Base-by-base conservation (phyloP, 1,140 invertebrate species). In the Euura lappo region DNA sequence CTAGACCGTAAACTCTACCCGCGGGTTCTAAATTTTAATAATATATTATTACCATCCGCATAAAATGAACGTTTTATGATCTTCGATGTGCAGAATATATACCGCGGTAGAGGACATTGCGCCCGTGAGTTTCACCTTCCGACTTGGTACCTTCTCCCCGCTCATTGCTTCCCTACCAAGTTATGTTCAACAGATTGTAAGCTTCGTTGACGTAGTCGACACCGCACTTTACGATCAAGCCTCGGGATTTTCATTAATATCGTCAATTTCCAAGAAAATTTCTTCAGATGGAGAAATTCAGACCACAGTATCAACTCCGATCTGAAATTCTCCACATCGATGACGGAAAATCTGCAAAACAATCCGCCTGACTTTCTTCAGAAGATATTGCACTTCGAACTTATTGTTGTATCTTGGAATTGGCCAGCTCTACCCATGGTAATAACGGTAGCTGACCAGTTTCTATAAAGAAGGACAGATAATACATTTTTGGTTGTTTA, bases 31-130 rank as follows among this genome's bases (percentile, higher is more conserved):
- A 60, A 60, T 60, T 60, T 60, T 60, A 60, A 60, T 60, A 60
- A 60, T 60, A 60, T 60, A 60, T 60, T 60, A 60, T 60, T 60
- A 60, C 51, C 13, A 60, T 60, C 13, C 51, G 51, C 51, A 60
- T 60, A 60, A 60, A 60, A 60, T n/a, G 51, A 60, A 60, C 8
- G 13, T 60, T 60, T 60, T 60, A 60, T 60, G 51, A n/a, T 28
- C 28, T 28, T 28, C 28, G 28, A 28, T 28, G 28, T 28, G 28
- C 28, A 1, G 28, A 28, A 28, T 28, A 28, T n/a, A 60, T n/a
- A 60, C 51, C 51, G 51, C 51, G 51, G 51, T n/a, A 8, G 51
- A 60, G 51, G 51, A 8, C 51, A n/a, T 60, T 60, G 51, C 51
- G 51, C 51, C 51, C 51, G 51, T n/a, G 6, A 8, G 51, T 60